Percentiles rank a stretch among this genome's conserved stretches.
Evolutionary conservation across 2,888 invertebrate species (phyloP).

Genomic region (Stomorhina lunata): DNA sequence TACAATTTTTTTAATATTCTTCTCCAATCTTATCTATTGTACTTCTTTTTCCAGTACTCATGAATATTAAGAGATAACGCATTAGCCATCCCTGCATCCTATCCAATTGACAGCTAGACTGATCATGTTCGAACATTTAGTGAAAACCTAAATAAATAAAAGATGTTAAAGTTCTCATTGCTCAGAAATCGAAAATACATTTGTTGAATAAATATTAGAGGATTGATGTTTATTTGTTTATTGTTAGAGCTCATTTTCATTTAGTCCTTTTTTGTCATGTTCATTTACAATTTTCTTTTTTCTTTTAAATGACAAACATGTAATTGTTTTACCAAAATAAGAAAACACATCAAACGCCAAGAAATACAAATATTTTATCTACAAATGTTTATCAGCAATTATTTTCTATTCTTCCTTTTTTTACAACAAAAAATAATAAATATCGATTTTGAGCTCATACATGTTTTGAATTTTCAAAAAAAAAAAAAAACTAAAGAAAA

Average conservation of each 20-base stretch:
- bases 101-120: neutral
- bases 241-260: slow-evolving; percentile 1
- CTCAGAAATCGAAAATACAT: too few species aligned
- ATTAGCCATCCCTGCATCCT: slow-evolving; percentile 9
- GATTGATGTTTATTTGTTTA: neutral
- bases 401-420: neutral
- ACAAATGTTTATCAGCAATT: slow-evolving; percentile 46
- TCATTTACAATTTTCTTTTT: too few species aligned
- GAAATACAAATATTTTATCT: slow-evolving; percentile 45
- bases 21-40: too few species aligned
- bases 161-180: slow-evolving; percentile 49
- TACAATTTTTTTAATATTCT: too few species aligned
- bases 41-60: too few species aligned
- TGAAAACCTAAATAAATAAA: slow-evolving; percentile 42
- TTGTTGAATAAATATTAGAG: slow-evolving; percentile 44
- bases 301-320: slow-evolving; percentile 44
- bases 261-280: slow-evolving; percentile 18
- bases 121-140: slow-evolving; percentile 14
- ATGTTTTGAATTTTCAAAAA: slow-evolving; percentile 38
- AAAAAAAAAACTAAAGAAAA: too few species aligned
- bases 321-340: slow-evolving; percentile 18
- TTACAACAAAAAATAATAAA: neutral
- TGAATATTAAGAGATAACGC: too few species aligned
- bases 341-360: neutral
- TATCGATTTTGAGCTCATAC: slow-evolving; percentile 39